A percentile compares a stretch with the other conserved stretches of the same genome.
These are phyloP conservation scores for Spea bombifrons DNA, from an alignment of 2,113 vertebrate genomes.

Conservation along the genomic window DNA sequence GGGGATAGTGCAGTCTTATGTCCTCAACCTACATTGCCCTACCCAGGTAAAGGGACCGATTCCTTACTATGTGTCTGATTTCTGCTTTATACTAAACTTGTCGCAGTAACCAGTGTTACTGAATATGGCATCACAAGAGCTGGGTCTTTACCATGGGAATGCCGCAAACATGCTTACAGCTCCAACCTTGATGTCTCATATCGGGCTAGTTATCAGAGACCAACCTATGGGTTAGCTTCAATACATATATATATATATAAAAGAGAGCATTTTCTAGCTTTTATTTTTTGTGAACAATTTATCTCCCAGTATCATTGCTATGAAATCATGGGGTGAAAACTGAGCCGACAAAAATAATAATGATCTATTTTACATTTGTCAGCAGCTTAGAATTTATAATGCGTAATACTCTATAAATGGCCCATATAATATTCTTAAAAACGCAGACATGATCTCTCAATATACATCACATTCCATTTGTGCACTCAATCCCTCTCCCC, in stretches of 20 bases:
- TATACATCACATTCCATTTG: slow-evolving; percentile 16
- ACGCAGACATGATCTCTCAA: neutral
- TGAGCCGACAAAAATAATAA: slow-evolving; percentile 4
- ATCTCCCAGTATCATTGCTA: neutral
- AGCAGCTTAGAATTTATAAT: slow-evolving; percentile 13
- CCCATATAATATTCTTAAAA: neutral
- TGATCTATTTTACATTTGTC: slow-evolving; percentile 29
- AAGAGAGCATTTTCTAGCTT: slow-evolving; percentile 24
- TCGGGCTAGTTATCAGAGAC: slow-evolving; percentile 1
- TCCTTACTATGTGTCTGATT: slow-evolving; percentile 31
- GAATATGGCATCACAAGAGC: slow-evolving; percentile 10
- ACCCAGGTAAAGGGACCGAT: slow-evolving; percentile 37
- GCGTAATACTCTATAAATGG: neutral
- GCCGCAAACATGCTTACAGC: slow-evolving; percentile 8
- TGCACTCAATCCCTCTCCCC: neutral
- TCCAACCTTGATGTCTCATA: slow-evolving; percentile 26
- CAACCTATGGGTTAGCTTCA: slow-evolving; percentile 1
- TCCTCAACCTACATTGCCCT: slow-evolving; percentile 21
- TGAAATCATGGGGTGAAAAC: slow-evolving; percentile 21
- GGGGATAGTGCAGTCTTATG: slow-evolving; percentile 34
- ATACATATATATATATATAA: neutral
- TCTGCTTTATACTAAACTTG: slow-evolving; percentile 34
- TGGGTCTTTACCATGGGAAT: neutral
- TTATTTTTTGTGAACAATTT: slow-evolving; percentile 1
- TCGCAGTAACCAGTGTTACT: slow-evolving; percentile 22